Base-by-base conservation (phyloP, 2,113 vertebrate genomes). In the Parotia lawesii region DNA sequence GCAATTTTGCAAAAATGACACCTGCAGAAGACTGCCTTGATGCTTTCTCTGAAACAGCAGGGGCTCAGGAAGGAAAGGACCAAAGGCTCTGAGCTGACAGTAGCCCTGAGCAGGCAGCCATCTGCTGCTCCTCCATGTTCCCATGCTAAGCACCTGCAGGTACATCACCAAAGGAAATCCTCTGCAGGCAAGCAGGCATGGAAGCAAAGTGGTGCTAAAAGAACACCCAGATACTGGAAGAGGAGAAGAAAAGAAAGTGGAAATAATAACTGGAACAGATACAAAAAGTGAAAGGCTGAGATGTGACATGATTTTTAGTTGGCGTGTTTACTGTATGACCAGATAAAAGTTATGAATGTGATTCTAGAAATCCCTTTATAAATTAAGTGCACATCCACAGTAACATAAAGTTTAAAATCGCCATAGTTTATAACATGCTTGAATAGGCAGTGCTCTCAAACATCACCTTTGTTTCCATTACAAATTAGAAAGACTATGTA, bases 341-440 rank as follows among this genome's bases (percentile, higher is more conserved):
- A 79, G 28, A 4, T 38, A 50, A 35, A 57, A 80, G 38, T 47
- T 9, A 58, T 0, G 1, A 47, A 58, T 2, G 0, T 11, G 44
- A 50, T 31, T 37, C 42, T 2, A 51, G 24, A 87, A 64, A 22
- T 44, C 38, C 17, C 25, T 65, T 83, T 76, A 62, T 27, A 61
- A 85, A 74, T n/a, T 21, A 79, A 38, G 27, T 12, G 28, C 5
- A 38, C 19, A 2, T 8, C 22, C 38, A 65, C 12, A 50, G 37
- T 47, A 65, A 54, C 0, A 3, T 29, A 10, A 75, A 66, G 25
- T 62, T 85, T 38, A 58, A 66, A 80, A 56, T 21, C 15, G 40
- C 44, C 5, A 33, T 45, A 28, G 23, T 66, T 92, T 60, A 7
- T 27, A 64, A 72, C 9, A 61, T 11, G 45, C 35, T 62, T n/a